Evolutionary conservation across 1,140 invertebrate species (phyloP).

Genomic region (Drosophila watanabei): DNA sequence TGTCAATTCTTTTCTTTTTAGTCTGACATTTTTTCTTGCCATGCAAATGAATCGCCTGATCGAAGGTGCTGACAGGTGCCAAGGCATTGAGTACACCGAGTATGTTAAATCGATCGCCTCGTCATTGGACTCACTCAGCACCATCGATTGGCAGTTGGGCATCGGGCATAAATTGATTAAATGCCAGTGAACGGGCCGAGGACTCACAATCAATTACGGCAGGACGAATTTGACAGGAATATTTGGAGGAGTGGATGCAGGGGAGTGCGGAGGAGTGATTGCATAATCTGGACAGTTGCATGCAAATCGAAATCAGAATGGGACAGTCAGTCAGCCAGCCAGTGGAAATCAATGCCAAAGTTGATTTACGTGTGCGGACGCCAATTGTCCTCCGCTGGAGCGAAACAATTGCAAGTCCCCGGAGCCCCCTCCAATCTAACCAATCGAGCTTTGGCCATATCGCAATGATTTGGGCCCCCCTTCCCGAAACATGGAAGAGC

Average conservation of each 20-base stretch:
- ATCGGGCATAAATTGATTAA: slow-evolving; percentile 78
- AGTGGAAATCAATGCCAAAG: slow-evolving; percentile 80
- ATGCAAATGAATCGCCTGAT: slow-evolving; percentile 19
- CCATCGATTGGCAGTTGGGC: slow-evolving; percentile 21
- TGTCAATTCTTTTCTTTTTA: no score
- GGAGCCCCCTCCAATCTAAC: not conserved
- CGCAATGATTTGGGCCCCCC: slow-evolving; percentile 68
- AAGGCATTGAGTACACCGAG: slow-evolving; percentile 27
- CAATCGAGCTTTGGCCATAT: slow-evolving; percentile 61
- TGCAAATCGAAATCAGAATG: slow-evolving; percentile 56
- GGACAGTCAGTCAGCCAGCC: slow-evolving; percentile 31
- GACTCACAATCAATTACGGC: slow-evolving; percentile 78
- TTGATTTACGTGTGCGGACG: slow-evolving; percentile 81
- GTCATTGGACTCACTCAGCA: slow-evolving; percentile 9
- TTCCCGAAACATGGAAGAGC: slow-evolving; percentile 12
- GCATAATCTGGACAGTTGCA: slow-evolving; percentile 75
- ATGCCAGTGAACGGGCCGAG: slow-evolving; percentile 51
- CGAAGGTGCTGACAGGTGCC: slow-evolving; percentile 59
- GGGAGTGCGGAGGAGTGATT: slow-evolving; percentile 23
- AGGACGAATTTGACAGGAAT: slow-evolving; percentile 75
- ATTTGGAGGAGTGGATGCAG: slow-evolving; percentile 18
- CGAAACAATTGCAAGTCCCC: slow-evolving; percentile 34
- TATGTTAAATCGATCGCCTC: slow-evolving; percentile 21
- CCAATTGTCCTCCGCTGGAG: slow-evolving; percentile 72
- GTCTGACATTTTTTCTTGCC: not conserved